Conservation (phyloP, 2,888 invertebrate species). For the Yponomeuta plumbellus region DNA sequence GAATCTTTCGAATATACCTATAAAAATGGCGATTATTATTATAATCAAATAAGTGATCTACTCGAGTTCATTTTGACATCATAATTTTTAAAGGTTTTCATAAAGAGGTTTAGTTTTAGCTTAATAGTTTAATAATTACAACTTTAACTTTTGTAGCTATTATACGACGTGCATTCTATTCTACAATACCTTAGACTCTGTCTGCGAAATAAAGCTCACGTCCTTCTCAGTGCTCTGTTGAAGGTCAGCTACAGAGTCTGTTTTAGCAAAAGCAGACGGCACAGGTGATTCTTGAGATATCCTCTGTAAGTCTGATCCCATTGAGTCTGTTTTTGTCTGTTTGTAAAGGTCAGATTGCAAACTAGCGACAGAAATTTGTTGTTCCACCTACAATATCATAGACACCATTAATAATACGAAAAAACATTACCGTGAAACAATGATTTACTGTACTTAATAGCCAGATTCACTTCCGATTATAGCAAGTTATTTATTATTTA, state of each 20-base stretch:
- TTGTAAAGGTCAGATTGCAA: constrained; percentile 59
- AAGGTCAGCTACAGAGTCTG: constrained; percentile 65
- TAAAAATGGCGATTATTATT: background rate
- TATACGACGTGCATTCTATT: background rate
- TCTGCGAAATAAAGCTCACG: constrained; percentile 67
- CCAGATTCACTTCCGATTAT: too few species aligned
- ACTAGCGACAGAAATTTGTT: constrained; percentile 54
- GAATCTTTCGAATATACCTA: constrained; percentile 66
- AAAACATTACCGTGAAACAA: too few species aligned
- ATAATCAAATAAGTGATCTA: too few species aligned
- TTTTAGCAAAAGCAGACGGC: constrained; percentile 58
- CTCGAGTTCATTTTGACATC: too few species aligned
- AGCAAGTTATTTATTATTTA: too few species aligned
- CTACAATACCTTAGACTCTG: constrained; percentile 58
- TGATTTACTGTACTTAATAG: too few species aligned
- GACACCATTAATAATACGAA: background rate
- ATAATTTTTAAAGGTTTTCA: too few species aligned
- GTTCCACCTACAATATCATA: constrained; percentile 42
- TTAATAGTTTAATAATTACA: too few species aligned
- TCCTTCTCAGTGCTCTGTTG: constrained; percentile 70
- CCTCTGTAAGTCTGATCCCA: constrained; percentile 55
- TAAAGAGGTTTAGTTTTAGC: too few species aligned
- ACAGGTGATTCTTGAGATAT: constrained; percentile 60
- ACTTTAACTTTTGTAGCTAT: background rate
- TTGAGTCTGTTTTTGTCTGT: constrained; percentile 65